Base-by-base conservation (phyloP, 2,113 vertebrate genomes). In the Micronycteris hirsuta region DNA sequence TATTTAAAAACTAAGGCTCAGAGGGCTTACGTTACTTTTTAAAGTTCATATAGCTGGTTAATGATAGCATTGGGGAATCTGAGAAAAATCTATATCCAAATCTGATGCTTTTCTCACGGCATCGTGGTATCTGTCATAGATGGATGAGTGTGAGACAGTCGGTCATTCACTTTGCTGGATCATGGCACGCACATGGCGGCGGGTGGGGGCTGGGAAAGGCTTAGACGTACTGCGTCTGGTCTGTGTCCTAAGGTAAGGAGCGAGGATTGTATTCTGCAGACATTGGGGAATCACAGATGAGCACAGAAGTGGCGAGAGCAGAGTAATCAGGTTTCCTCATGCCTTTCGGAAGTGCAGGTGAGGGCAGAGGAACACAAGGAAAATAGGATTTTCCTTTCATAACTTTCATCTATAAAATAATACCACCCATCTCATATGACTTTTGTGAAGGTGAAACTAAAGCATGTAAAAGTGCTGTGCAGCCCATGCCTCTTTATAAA, bases 361-460 rank as follows among this genome's bases (percentile, higher is more conserved):
- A 80, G 38, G 33, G 19, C 45, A 80, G 24, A 92, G 78, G 36
- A 56, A 67, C 38, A 89, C 9, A 91, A 38, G 49, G 77, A 83
- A 31, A 86, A 67, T 41, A 61, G 9, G 63, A 26, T 1, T 19
- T 70, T 67, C 92, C 52, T 70, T n/a, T 45, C 36, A 33, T 28
- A 6, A 76, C 78, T n/a, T 94, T 85, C 16, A 85, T 47, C 47
- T 80, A 41, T 74, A 81, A 89, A 95, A 54, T 63, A 83, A 88
- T 63, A 82, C 76, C 31, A 56, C 28, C 65, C 63, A 12, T 11
- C 10, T 82, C 26, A 33, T 47, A 61, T 76, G 54, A 91, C n/a
- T 96, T 84, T 67, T 87, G 38, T 87, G 77, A 95, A 86, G 71
- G 73, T 67, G 47, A 83, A 94, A 77, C 83, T 78, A 91, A 68